A percentile compares a stretch with the other conserved stretches of the same genome.
These are phyloP conservation scores for Cataglyphis rosenhaueri DNA, from an alignment of 2,888 invertebrate genomes.

Conservation along the genomic window DNA sequence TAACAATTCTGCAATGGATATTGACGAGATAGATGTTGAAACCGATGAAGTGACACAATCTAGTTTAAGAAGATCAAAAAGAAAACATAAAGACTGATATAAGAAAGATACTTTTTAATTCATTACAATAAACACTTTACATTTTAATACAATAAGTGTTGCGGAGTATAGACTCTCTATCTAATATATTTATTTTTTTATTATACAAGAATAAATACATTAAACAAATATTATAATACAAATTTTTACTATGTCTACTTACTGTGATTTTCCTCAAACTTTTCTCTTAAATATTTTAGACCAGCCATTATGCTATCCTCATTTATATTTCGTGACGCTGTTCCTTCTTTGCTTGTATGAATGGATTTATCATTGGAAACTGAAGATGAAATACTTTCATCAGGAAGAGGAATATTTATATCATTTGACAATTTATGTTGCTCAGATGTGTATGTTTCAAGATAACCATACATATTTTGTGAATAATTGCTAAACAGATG, in stretches of 20 bases:
- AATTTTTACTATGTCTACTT: slow-evolving; percentile 37
- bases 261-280: slow-evolving; percentile 76
- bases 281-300: slow-evolving; percentile 79
- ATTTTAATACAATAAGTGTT: not conserved
- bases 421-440: not conserved
- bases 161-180: not conserved
- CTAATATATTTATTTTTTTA: slow-evolving; percentile 12
- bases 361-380: not conserved
- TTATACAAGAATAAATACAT: slow-evolving; percentile 30
- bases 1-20: not conserved
- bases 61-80: not conserved
- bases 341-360: not conserved
- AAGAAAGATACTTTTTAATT: not conserved
- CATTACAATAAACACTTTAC: not conserved
- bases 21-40: not conserved
- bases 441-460: not conserved
- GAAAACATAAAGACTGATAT: not conserved
- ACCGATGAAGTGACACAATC: not conserved
- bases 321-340: slow-evolving; percentile 63
- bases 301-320: slow-evolving; percentile 77
- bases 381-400: not conserved
- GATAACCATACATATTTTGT: not conserved
- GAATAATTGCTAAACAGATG: slow-evolving; percentile 22
- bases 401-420: slow-evolving; percentile 34
- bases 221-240: not conserved